Base-by-base conservation (phyloP, 2,113 vertebrate genomes). In the Tachycineta bicolor region DNA sequence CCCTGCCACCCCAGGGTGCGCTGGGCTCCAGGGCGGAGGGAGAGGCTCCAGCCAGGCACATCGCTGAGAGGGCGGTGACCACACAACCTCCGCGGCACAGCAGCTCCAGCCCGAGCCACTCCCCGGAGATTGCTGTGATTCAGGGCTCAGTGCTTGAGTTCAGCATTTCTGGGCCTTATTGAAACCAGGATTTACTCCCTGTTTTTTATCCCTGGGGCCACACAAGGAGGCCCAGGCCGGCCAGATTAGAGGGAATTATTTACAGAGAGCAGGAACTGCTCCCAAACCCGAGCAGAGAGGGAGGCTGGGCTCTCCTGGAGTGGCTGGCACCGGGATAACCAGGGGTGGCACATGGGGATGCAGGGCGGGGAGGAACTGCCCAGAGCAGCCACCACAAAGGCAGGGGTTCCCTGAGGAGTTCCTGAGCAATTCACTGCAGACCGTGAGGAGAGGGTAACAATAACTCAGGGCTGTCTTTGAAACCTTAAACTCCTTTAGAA, bases 391-490 rank as follows among this genome's bases (percentile, higher is more conserved):
- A 88, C 77, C 93, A 77, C 12, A 31, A 25, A 5, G 17, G 3
- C 33, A 16, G n/a, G 97, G 96, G 93, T 92, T 95, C 97, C 97
- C 82, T 5, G 93, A 93, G 96, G 95, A 97, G 97, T 97, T 94
- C 83, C 8, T 15, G 94, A 94, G 94, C 28, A 95, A 96, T 91
- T 83, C 94, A 67, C n/a, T n/a, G n/a, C n/a, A n/a, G n/a, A n/a
- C n/a, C 96, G 94, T 91, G 95, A 96, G 95, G 71, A 76, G 94
- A 97, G 93, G 90, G 96, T 76, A 96, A 92, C 89, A 93, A 12
- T 81, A 96, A 83, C 89, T 95, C 96, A 91, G 69, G 82, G 93
- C 82, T 71, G 92, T 85, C 86, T 95, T 26, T 6, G 18, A 11
- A 64, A n/a, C 75, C 24, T 12, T 13, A 3, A 52, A 28, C 18